Evolutionary conservation across 1,140 invertebrate species (phyloP).

Genomic region (Pachyrhynchus sulphureomaculatus): DNA sequence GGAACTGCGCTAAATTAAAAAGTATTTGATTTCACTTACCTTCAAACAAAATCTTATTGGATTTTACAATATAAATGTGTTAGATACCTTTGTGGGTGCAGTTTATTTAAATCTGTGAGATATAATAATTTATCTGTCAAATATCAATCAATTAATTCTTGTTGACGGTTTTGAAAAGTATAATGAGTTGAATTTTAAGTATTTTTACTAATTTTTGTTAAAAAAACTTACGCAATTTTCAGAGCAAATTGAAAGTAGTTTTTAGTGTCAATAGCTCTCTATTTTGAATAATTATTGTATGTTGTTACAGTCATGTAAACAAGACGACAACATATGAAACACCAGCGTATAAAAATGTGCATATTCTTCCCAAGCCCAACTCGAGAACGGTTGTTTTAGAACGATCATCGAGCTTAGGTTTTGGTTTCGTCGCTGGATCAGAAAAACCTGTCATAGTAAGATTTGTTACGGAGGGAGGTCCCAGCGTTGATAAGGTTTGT

Average conservation of each 20-base stretch:
- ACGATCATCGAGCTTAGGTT: slow-evolving; percentile 75
- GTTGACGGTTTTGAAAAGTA: too few relatives aligned
- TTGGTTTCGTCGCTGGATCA: slow-evolving; percentile 91
- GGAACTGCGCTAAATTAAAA: too few relatives aligned
- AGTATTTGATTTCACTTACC: too few relatives aligned
- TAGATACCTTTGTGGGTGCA: too few relatives aligned
- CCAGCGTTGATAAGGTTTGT: slow-evolving; percentile 76
- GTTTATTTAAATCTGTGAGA: too few relatives aligned
- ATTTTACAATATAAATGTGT: too few relatives aligned
- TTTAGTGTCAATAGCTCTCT: neutral
- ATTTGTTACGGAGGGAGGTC: slow-evolving; percentile 83
- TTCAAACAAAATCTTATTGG: too few relatives aligned
- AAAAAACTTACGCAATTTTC: neutral
- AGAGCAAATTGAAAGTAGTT: neutral
- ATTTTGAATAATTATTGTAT: too few relatives aligned
- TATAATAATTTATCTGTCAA: too few relatives aligned
- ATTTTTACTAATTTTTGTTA: too few relatives aligned
- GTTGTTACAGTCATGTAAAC: slow-evolving; percentile 76
- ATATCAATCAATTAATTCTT: too few relatives aligned
- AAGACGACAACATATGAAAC: slow-evolving; percentile 88
- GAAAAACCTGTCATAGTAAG: slow-evolving; percentile 89
- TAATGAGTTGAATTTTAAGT: too few relatives aligned
- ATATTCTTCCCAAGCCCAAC: slow-evolving; percentile 70
- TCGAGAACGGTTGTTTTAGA: slow-evolving; percentile 73
- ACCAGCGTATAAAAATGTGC: slow-evolving; percentile 50